A percentile compares a stretch with the other conserved stretches of the same genome.
Evolutionary conservation across 2,888 invertebrate genomes (phyloP).

Genomic region (Seladonia tumulorum): DNA sequence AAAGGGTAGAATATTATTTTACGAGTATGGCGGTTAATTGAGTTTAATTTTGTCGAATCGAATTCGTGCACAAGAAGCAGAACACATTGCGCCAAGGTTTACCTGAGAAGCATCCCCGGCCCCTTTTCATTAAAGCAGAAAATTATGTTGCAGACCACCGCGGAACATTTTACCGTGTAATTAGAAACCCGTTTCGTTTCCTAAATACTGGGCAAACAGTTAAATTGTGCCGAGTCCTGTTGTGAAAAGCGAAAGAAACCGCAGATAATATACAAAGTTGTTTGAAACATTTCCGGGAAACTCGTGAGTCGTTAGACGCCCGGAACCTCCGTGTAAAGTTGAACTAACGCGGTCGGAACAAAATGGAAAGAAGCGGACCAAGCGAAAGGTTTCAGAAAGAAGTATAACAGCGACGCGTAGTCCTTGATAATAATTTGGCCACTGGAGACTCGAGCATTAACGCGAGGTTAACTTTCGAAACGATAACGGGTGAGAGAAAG

Average conservation of each 20-base stretch:
- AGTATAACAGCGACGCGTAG: not conserved
- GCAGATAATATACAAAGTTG: conserved; percentile 10
- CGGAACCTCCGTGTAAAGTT: not conserved
- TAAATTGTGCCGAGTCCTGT: conserved; percentile 7
- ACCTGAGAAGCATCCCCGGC: not conserved
- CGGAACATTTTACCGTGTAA: not conserved
- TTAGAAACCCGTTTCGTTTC: conserved; percentile 17
- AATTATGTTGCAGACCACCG: not conserved
- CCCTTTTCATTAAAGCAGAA: not conserved
- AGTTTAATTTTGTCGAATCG: not conserved
- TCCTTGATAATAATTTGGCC: not conserved
- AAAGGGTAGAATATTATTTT: too few species aligned
- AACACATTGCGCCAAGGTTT: not conserved
- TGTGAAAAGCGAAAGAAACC: not conserved
- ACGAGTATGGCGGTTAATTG: not conserved
- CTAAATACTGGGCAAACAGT: not conserved
- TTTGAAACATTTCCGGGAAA: not conserved
- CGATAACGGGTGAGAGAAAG: not conserved
- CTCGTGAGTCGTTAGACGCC: conserved; percentile 7
- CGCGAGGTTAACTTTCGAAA: not conserved
- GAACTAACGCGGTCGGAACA: not conserved
- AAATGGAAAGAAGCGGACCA: not conserved
- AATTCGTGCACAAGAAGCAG: not conserved
- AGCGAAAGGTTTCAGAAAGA: not conserved
- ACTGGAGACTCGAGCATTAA: not conserved